Base-by-base conservation (phyloP, 2,888 invertebrate genomes). In the Antitype chi region DNA sequence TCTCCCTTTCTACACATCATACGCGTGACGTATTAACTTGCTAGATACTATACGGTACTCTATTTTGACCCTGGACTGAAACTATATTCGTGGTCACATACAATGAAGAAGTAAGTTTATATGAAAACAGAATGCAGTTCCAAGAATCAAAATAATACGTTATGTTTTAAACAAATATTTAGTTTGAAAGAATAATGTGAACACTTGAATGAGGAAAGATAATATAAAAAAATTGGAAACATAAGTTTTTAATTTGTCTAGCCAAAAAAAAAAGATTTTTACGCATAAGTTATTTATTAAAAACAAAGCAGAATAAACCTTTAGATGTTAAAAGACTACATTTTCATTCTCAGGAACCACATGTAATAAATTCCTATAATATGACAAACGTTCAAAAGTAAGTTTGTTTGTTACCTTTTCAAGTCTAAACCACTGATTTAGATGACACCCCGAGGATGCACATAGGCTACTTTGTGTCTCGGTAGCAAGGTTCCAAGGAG, bases 61-160 rank as follows among this genome's bases (percentile, higher is more conserved):
- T 84, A 52, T 70, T 74, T 63, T 47, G 13, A 47, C 82, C 85
- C 17, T 84, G 82, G 69, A 71, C 32, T 69, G 8, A 38, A 38
- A 52, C 13, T 60, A 28, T 23, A 32, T 20, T 59, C 53, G 32
- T 66, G 20, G 64, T 38, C 43, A 66, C 63, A 17, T 32, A 17
- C 15, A 47, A 47, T 59, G 38, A 55, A 49, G 25, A 23, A 11
- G 8, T 8, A 49, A 52, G 38, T 60, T 60, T 38, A 32, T 52
- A 43, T 53, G 38, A 38, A 67, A 32, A 38, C 20, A 13, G 67
- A n/a, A 32, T 13, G 20, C 32, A 70, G 25, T 70, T 43, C 23
- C 17, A 23, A 5, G 23, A 43, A 72, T 38, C 0, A 43, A 52
- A 52, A 25, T 20, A 20, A 38, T 32, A 32, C 17, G 32, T 47